These are phyloP conservation scores for Tachina lurida DNA, from an alignment of 2,888 invertebrate species.

Conservation along the genomic window DNA sequence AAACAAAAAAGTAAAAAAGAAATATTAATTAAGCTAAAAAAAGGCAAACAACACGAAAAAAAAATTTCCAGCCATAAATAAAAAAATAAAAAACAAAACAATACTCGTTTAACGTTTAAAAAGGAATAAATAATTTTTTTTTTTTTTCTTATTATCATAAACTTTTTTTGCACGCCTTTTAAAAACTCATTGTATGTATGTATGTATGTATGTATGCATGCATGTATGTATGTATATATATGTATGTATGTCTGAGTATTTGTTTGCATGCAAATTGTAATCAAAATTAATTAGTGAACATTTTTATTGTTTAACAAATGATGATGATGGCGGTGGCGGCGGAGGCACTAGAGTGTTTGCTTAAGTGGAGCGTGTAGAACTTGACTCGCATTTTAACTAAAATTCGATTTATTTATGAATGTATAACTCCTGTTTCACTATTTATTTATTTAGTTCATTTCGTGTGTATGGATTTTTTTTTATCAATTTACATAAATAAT, in stretches of 20 bases:
- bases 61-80: slow-evolving; percentile 25
- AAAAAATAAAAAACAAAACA: slow-evolving; percentile 41
- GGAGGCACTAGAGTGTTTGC: not conserved
- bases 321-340: slow-evolving; percentile 61
- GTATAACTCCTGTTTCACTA: not conserved
- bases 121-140: slow-evolving; percentile 26
- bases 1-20: slow-evolving; percentile 16
- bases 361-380: slow-evolving; percentile 45
- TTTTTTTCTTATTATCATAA: not conserved
- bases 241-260: slow-evolving; percentile 23
- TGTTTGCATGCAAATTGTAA: slow-evolving; percentile 81
- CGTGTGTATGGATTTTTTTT: not conserved
- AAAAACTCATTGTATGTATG: slow-evolving; percentile 76
- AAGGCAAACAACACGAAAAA: slow-evolving; percentile 22
- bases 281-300: slow-evolving; percentile 81
- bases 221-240: not conserved
- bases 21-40: slow-evolving; percentile 60
- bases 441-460: slow-evolving; percentile 6
- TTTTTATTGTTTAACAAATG: slow-evolving; percentile 82
- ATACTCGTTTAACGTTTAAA: slow-evolving; percentile 41
- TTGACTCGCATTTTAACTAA: slow-evolving; percentile 19
- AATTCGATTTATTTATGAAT: slow-evolving; percentile 1
- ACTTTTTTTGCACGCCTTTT: slow-evolving; percentile 35
- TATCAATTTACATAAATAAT: slow-evolving; percentile 62
- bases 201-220: not conserved